Evolutionary conservation across 2,113 vertebrate genomes (phyloP), one percentile per base, ranked within the genome.

Genomic region (Australoheros scitulus): DNA sequence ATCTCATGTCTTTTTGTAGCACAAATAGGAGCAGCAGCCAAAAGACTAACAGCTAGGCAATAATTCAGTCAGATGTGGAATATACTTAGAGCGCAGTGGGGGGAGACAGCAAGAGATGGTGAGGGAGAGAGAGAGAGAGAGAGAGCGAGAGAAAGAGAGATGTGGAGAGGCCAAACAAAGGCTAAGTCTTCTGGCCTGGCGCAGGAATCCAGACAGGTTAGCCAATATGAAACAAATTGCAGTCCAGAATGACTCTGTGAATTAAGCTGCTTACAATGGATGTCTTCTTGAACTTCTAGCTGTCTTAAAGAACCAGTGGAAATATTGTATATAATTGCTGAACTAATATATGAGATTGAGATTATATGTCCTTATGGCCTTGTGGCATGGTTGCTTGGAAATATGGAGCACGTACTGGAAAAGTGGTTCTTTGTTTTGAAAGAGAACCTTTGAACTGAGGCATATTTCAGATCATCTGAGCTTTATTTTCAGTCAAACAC

Each of bases 1-100:
- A 94, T 94, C 92, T 94, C 89, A 89, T 94, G 92, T 94, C 88
- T 91, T 94, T 93, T 92, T 94, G 91, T 88, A 84, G 88, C 87
- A 82, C 89, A 94, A 94, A 93, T 91, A 93, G 77, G 79, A 92
- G 79, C 76, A 18, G 63, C 88, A 64, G 92, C 93, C 94, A 95
- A 94, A 90, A 91, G 88, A 86, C 87, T 85, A 88, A 91, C 87
- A 90, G 92, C 83, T 29, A 91, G 82, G 89, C 94, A 86, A 93
- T 93, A 95, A 94, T 89, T 93, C 92, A 94, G 86, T 93, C 92
- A 91, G 87, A 93, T 85, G 88, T 88, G 85, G 85, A 92, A 91
- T 88, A 87, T 84, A 90, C 89, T 93, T 89, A 79, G 56, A 86
- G 86, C 72, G 36, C 87, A 86, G 80, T 63, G 74, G 72, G 77